Evolutionary conservation across 2,797 vertebrate species (phyloP), one percentile per base, ranked within the genome.

Genomic region (Galago senegalensis): DNA sequence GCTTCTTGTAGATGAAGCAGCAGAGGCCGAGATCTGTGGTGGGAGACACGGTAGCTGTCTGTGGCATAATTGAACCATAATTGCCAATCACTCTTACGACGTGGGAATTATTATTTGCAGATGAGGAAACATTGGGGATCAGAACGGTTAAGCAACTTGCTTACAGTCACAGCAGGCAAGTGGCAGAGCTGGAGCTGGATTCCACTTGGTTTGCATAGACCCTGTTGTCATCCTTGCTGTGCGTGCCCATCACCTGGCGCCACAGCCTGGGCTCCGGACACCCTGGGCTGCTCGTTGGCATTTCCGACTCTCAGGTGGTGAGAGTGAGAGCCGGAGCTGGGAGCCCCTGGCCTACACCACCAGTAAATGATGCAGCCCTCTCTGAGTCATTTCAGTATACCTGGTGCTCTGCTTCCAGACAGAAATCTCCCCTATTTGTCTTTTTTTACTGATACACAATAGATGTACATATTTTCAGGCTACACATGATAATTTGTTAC

Each of bases 211-310:
- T 46, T 23, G 69, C 34, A 16, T 2, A 23, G 53, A 12, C 20
- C 34, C n/a, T 18, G 4, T 20, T 9, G 31, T 49, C 65, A 40
- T 7, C 13, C 58, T 16, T 0, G 0, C 58, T 7, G 29, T 1
- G 21, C 7, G 18, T 17, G 2, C 0, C 0, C 25, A 1, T 84
- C 75, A 18, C 60, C 20, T 12, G 58, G 5, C 2, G n/a, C 37
- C 13, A 3, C 34, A 34, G 34, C 34, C 58, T 18, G 3, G 16
- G 27, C 34, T 27, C 43, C 21, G 20, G 37, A 10, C 9, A 5
- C 23, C 34, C 69, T 16, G 3, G 31, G 31, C 18, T 79, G n/a
- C 53, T 79, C 11, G 1, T 8, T 0, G 3, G 83, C 37, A 13
- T 70, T 13, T 73, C 9, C 1, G 53, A 27, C 27, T 2, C 23